Evolutionary conservation across 2,797 vertebrate species (phyloP), one percentile per base, ranked within the genome.

Genomic region (Ctenopoma multispine): DNA sequence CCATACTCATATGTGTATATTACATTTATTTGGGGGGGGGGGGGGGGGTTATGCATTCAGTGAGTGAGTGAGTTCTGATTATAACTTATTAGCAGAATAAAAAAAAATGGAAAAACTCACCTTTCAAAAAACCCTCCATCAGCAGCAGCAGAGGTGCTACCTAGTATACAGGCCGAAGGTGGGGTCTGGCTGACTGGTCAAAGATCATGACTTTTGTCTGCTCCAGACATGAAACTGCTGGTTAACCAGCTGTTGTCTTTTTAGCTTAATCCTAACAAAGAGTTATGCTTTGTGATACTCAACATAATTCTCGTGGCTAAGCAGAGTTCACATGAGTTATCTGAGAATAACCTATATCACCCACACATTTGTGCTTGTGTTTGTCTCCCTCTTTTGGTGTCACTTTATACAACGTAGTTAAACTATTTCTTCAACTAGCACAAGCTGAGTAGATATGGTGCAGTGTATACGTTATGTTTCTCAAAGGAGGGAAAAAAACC

Each of bases 321-420:
- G 21, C 8, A 47, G 40, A 23, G 31, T 17, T 41, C 15, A 40
- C 47, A 29, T 21, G 23, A 47, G 11, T 67, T 53, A 63, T 62
- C 41, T 57, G 21, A 15, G 34, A 66, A 58, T 70, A 23, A 62
- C 41, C 0, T 47, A 43, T 61, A 51, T 49, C 13, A 34, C 17
- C 41, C 29, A 47, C 24, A 72, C 34, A 62, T 36, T 43, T 17
- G 68, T 76, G 38, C 86, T 82, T 84, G 68, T 76, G 38, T 87
- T 82, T 84, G 72, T 80, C 84, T 83, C 69, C 74, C 55, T 77
- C 66, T 86, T 61, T 85, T 72, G 80, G 74, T 69, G 27, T 51
- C 43, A 47, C 44, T 40, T 21, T 58, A 61, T 36, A 58, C 50
- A 63, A 51, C 10, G 53, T 34, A 27, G 13, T 65, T 56, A 51